Percentiles rank a stretch among this genome's conserved stretches.
Conservation (phyloP, 2,888 invertebrate genomes). For the Malthinus seriepunctatus region DNA sequence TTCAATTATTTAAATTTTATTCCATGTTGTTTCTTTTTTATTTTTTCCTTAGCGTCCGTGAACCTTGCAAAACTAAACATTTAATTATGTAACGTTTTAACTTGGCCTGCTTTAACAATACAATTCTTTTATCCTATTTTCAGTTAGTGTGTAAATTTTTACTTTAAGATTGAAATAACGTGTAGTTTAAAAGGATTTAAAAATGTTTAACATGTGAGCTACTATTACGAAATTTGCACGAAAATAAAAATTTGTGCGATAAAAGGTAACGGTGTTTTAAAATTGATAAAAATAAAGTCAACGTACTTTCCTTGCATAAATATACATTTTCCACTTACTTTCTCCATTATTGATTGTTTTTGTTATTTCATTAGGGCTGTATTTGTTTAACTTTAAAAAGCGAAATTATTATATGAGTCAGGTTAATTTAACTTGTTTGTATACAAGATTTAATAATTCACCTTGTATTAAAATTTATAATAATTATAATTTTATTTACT, state of each 20-base stretch:
- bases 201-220: conserved; percentile 12
- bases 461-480: conserved; percentile 6
- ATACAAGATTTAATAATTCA: conserved; percentile 1
- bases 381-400: too few species aligned
- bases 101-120: conserved; percentile 19
- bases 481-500: neutral
- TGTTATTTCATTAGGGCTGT: too few species aligned
- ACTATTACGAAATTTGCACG: neutral
- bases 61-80: conserved; percentile 15
- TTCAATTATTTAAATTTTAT: conserved; percentile 9
- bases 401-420: too few species aligned
- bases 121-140: conserved; percentile 17
- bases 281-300: neutral
- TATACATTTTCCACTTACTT: neutral
- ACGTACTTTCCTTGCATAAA: neutral
- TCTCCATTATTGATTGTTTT: neutral
- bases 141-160: conserved; percentile 16
- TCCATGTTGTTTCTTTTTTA: too few species aligned
- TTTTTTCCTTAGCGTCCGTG: conserved; percentile 6
- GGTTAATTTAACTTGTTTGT: neutral
- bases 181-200: conserved; percentile 12
- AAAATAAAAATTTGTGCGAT: conserved; percentile 2
- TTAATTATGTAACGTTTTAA: conserved; percentile 12
- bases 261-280: neutral
- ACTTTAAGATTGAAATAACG: conserved; percentile 18